These are phyloP conservation scores for Hiodon alosoides DNA, from an alignment of 2,113 vertebrate species.

Conservation along the genomic window DNA sequence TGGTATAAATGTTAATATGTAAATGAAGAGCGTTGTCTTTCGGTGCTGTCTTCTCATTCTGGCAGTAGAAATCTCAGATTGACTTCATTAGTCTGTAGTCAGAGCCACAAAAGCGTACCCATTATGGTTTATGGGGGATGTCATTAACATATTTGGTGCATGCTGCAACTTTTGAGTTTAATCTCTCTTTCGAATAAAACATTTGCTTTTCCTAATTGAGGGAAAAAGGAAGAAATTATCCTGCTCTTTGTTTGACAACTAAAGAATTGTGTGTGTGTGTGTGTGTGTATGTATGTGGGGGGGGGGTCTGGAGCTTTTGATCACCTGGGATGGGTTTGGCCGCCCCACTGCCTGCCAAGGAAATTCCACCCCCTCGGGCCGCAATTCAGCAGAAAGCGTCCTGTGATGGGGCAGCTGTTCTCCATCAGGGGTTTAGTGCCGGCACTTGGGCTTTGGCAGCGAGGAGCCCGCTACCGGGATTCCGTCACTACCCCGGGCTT, in stretches of 20 bases:
- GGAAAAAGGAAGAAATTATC: conserved; percentile 14
- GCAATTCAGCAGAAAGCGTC: background rate
- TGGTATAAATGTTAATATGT: background rate
- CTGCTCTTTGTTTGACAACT: conserved; percentile 27
- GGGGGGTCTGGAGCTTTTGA: conserved; percentile 34
- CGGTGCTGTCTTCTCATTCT: background rate
- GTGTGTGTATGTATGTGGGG: conserved; percentile 32
- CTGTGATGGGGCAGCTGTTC: background rate
- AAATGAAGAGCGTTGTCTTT: background rate
- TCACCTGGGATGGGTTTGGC: conserved; percentile 12
- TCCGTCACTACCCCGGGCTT: background rate
- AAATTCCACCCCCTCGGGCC: background rate
- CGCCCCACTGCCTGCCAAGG: conserved; percentile 1
- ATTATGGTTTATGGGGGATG: conserved; percentile 34
- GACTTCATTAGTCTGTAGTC: background rate
- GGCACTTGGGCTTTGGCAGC: background rate
- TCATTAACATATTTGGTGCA: conserved; percentile 38
- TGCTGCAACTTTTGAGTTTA: conserved; percentile 40
- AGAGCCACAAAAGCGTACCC: conserved; percentile 14
- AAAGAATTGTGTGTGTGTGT: background rate
- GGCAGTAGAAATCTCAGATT: background rate
- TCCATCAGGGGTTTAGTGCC: background rate
- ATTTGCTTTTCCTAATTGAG: background rate
- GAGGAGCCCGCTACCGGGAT: background rate
- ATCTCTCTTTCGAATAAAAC: background rate